Evolutionary conservation across 2,888 invertebrate species (phyloP).

Genomic region (Trypoxylon attenuatum): DNA sequence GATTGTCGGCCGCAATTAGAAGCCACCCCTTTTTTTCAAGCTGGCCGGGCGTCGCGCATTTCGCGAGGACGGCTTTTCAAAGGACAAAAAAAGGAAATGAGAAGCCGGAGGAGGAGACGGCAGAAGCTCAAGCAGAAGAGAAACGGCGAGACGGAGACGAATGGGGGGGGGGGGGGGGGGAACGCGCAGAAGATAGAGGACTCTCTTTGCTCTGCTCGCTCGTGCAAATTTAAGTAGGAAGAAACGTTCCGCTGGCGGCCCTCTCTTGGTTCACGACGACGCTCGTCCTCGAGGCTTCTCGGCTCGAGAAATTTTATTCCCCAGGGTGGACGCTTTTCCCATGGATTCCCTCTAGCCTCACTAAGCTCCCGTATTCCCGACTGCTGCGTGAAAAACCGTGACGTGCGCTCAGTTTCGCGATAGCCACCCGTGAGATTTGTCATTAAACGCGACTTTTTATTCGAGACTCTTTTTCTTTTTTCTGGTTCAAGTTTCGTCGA

Average conservation of each 20-base stretch:
- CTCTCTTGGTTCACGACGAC: constrained; percentile 13
- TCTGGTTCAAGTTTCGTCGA: no score
- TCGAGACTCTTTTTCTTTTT: constrained; percentile 32
- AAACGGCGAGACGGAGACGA: neutral
- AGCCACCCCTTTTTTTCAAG: constrained; percentile 2
- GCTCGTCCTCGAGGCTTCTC: constrained; percentile 19
- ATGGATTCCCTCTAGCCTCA: no score
- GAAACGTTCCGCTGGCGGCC: constrained; percentile 40
- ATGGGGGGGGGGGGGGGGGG: neutral
- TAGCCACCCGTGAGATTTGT: no score
- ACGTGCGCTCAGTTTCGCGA: constrained; percentile 14
- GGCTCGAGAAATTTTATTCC: constrained; percentile 30
- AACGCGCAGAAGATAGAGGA: constrained; percentile 16
- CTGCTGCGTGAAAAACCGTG: no score
- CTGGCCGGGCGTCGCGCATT: constrained; percentile 8
- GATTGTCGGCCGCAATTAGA: constrained; percentile 11
- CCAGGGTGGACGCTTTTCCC: neutral
- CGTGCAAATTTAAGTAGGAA: constrained; percentile 54
- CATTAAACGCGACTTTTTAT: no score
- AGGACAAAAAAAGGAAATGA: neutral
- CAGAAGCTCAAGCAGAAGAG: neutral
- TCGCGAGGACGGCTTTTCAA: constrained; percentile 2
- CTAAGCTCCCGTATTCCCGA: constrained; percentile 11
- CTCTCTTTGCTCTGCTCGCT: constrained; percentile 42
- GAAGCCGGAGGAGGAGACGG: neutral